Base-by-base conservation (phyloP, 1,140 invertebrate genomes). In the Leptestheria dahalacensis region DNA sequence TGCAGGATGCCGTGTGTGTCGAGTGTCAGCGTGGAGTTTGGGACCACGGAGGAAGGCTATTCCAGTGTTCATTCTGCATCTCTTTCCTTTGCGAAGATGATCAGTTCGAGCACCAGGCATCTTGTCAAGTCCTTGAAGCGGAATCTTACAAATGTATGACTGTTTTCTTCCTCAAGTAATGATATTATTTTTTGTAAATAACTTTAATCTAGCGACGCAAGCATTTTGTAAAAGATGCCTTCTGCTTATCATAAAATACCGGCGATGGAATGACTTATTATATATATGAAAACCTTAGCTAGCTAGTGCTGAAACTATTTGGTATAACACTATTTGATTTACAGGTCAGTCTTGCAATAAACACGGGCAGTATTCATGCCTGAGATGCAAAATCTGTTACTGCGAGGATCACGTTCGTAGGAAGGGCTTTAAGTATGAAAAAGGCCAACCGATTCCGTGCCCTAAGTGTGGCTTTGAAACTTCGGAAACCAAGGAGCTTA, bases 31-130 rank as follows among this genome's bases (percentile, higher is more conserved):
- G 88, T 68, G 80, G 84, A 18, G 90, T 96, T 12, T 96, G 91
- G 90, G 89, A 92, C 70, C 92, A 97, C 71, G 93, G 92, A 64
- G 87, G 85, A 2, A 78, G 93, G 54, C 86, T 97, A 63, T 97
- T 93, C 69, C 82, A 82, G 64, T 97, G 93, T 72, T 91, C 87
- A 50, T 97, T 91, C 72, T 97, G 93, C 70, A 73, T 82, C 47
- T 86, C 82, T 57, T 93, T 86, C 69, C 77, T 97, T 0, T 97
- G 93, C 74, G 93, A 97, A 75, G 93, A 97, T 75, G 93, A 97
- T 74, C 93, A 97, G 73, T 97, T 97, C 78, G 93, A 97, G 70
- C 93, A 97, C 75, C 93, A 97, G 76, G 93, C 93, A 9, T 94
- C 88, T 1, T 97, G 93, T 71, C 92, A 95, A 77, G 85, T 93